phyloP scores from a whole-genome alignment of 2,888 invertebrate species.

The Drosophila mettleri region DNA sequence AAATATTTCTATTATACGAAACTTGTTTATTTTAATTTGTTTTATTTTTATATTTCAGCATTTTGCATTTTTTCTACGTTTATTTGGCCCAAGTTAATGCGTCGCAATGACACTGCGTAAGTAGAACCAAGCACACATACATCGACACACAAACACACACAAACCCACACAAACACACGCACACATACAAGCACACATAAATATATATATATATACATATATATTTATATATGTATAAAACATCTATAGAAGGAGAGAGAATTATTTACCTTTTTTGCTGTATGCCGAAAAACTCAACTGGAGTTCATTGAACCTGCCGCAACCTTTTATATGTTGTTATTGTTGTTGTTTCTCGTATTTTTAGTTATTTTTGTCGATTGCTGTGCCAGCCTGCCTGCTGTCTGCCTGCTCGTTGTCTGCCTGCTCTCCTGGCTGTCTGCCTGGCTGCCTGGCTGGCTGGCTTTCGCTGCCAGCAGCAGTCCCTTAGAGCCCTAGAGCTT shows the following conservation, averaged over 20 bases:
- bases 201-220: background rate
- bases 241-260: background rate
- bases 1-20: background rate
- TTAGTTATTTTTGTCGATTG: slow-evolving; percentile 60
- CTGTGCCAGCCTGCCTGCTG: slow-evolving; percentile 31
- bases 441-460: slow-evolving; percentile 8
- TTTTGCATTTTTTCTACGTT: slow-evolving; percentile 1
- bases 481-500: slow-evolving; percentile 13
- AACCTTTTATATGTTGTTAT: slow-evolving; percentile 34
- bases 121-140: background rate
- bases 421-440: background rate
- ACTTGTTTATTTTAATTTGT: too few species aligned
- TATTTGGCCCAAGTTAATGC: slow-evolving; percentile 4
- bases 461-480: slow-evolving; percentile 26
- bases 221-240: background rate
- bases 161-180: slow-evolving; percentile 7
- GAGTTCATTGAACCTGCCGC: slow-evolving; percentile 57
- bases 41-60: background rate
- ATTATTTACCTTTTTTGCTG: slow-evolving; percentile 57
- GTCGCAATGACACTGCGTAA: slow-evolving; percentile 33
- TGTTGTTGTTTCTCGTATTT: slow-evolving; percentile 28
- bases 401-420: background rate
- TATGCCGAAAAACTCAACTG: slow-evolving; percentile 40
- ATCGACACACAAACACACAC: slow-evolving; percentile 1
- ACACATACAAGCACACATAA: background rate